These are phyloP conservation scores for Nycticorax nycticorax DNA, from an alignment of 2,113 vertebrate species.

Conservation along the genomic window DNA sequence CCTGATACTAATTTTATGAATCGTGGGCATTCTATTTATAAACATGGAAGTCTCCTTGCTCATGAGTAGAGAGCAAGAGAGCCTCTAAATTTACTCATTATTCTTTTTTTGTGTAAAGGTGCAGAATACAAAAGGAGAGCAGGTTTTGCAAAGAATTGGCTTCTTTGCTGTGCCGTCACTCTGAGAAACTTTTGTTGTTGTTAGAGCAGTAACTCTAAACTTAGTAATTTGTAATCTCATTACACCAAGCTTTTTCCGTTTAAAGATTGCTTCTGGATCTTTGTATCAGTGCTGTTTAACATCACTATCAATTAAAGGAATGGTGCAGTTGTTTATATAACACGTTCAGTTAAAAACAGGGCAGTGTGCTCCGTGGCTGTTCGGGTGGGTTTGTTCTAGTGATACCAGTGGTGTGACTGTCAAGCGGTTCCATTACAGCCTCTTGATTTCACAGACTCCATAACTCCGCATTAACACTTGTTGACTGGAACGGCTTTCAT, in stretches of 20 bases:
- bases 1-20: neutral
- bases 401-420: neutral
- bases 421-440: accelerated
- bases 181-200: neutral
- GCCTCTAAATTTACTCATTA: neutral
- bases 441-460: neutral
- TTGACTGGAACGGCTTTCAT: neutral
- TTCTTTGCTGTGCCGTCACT: neutral
- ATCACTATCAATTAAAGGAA: neutral
- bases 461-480: neutral
- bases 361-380: neutral
- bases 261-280: neutral
- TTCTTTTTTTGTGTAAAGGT: neutral
- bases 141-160: neutral
- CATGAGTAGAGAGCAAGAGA: neutral
- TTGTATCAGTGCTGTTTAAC: neutral
- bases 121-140: neutral
- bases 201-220: neutral
- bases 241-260: neutral
- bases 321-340: neutral
- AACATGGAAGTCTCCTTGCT: neutral
- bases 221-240: neutral
- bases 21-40: neutral
- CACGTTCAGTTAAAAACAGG: neutral
- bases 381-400: neutral